A percentile compares a stretch with the other conserved stretches of the same genome.
These are phyloP conservation scores for Peromyscus aztecus DNA, from an alignment of 2,797 vertebrate species.

Conservation along the genomic window DNA sequence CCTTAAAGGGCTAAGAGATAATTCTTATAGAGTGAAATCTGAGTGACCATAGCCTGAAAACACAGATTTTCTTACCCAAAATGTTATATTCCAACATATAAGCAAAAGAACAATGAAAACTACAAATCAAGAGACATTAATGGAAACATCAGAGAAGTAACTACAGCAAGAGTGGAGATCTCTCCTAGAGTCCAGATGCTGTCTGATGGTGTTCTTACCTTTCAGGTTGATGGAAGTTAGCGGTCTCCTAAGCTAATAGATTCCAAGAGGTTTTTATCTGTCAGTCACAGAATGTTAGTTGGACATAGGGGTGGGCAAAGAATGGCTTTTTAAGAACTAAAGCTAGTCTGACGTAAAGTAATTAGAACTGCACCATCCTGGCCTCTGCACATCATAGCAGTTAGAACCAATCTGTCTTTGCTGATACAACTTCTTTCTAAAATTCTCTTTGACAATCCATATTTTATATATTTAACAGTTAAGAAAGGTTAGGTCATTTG, in stretches of 20 bases:
- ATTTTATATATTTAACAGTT: not conserved
- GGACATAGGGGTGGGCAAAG: not conserved
- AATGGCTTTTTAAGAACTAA: not conserved
- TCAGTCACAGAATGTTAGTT: not conserved
- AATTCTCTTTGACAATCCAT: not conserved
- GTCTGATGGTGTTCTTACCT: not conserved
- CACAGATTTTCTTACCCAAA: not conserved
- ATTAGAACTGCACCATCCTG: not conserved
- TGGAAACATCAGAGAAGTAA: not conserved
- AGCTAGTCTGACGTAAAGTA: not conserved
- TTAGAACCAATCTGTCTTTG: not conserved
- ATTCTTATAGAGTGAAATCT: not conserved
- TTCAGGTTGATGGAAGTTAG: not conserved
- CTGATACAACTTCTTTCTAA: not conserved
- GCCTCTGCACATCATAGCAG: no score
- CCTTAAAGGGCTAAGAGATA: not conserved
- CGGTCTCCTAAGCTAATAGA: not conserved
- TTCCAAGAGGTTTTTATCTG: not conserved
- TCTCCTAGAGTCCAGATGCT: not conserved
- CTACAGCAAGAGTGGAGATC: not conserved
- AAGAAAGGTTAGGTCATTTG: not conserved
- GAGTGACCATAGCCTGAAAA: not conserved
- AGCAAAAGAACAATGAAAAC: not conserved
- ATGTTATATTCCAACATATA: not conserved
- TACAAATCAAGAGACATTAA: not conserved